phyloP scores from a whole-genome alignment of 1,140 invertebrate species.

The Glossosoma conforme region DNA sequence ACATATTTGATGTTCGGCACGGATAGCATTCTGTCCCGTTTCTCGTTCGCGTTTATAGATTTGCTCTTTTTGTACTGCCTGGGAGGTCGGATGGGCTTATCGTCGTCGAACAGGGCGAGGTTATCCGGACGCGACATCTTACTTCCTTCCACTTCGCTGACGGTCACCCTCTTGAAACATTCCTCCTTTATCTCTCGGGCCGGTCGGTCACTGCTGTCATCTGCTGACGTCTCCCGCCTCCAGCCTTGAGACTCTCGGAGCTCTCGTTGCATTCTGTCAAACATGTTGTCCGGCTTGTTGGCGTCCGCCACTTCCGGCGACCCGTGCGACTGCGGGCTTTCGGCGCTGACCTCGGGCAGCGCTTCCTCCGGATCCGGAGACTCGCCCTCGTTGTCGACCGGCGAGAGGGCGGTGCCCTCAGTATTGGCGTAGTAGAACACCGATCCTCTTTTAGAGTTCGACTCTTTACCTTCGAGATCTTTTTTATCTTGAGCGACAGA shows the following conservation, averaged over 20 bases:
- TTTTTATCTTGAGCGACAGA: conserved; percentile 45
- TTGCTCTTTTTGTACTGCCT: conserved; percentile 56
- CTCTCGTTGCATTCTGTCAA: conserved; percentile 44
- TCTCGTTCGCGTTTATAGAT: conserved; percentile 36
- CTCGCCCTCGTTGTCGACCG: conserved; percentile 34
- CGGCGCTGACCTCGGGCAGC: no score
- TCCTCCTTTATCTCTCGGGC: conserved; percentile 39
- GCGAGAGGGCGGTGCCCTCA: conserved; percentile 41
- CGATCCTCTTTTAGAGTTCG: conserved; percentile 38
- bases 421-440: conserved; percentile 44
- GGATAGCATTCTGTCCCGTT: conserved; percentile 65
- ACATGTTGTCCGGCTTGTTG: conserved; percentile 33
- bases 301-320: background rate
- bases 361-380: no score
- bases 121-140: conserved; percentile 53
- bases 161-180: conserved; percentile 19
- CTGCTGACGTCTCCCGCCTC: conserved; percentile 32
- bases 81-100: conserved; percentile 56
- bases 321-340: conserved; percentile 18
- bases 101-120: conserved; percentile 58
- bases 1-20: conserved; percentile 71
- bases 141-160: conserved; percentile 31
- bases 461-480: conserved; percentile 33
- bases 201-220: conserved; percentile 31
- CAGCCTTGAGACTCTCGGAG: conserved; percentile 38